Evolutionary conservation across 2,113 vertebrate species (phyloP).

Genomic region (Mormyrus lacerda): DNA sequence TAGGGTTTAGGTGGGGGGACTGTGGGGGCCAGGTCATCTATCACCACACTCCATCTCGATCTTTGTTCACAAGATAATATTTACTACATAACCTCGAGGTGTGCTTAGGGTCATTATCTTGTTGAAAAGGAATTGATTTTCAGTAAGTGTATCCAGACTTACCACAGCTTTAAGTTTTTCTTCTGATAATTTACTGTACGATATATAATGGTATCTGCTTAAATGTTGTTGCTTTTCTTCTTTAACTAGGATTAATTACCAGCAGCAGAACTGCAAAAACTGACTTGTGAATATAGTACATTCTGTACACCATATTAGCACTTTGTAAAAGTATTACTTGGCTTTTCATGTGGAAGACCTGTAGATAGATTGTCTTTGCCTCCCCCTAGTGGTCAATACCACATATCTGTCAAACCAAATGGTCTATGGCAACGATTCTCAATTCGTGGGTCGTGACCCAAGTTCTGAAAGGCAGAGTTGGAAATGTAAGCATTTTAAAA

Average conservation of each 20-base stretch:
- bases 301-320: background rate
- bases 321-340: background rate
- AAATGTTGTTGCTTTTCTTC: background rate
- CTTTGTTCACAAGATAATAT: background rate
- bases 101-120: background rate
- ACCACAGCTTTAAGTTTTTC: background rate
- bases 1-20: background rate
- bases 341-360: background rate
- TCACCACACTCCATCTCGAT: background rate
- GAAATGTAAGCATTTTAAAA: too few species aligned
- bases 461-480: too few species aligned
- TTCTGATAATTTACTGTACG: background rate
- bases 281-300: background rate
- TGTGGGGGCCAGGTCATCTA: background rate
- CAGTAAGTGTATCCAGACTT: background rate
- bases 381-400: slow-evolving; percentile 8
- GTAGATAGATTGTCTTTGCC: background rate
- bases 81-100: background rate
- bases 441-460: too few species aligned
- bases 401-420: background rate
- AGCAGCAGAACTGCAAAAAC: background rate
- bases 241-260: background rate
- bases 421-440: background rate
- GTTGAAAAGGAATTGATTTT: background rate
- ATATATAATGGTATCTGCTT: background rate